Conservation (phyloP, 1,140 invertebrate species). For the Cydia pomonella region DNA sequence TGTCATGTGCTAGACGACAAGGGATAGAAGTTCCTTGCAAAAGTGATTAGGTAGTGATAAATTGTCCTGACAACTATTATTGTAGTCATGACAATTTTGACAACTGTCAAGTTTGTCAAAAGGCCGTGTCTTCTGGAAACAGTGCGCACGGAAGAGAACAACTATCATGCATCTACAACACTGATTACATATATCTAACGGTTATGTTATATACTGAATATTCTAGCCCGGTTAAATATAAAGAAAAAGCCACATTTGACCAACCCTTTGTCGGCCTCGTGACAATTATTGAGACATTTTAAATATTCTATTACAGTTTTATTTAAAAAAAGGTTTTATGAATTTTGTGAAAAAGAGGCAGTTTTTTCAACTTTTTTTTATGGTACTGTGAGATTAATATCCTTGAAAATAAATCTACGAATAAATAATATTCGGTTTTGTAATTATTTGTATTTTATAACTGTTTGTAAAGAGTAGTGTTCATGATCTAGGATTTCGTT, state of each 20-base stretch:
- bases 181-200: slow-evolving; percentile 50
- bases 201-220: slow-evolving; percentile 36
- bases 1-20: background rate
- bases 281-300: no score
- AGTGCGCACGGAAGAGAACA: slow-evolving; percentile 43
- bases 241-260: background rate
- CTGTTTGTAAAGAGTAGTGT: no score
- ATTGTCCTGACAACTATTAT: background rate
- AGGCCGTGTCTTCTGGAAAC: background rate
- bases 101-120: background rate
- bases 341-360: no score
- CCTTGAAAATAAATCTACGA: no score
- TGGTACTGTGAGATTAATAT: no score
- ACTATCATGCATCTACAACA: slow-evolving; percentile 61
- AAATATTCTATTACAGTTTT: no score
- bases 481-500: no score
- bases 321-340: no score
- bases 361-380: no score
- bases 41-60: background rate
- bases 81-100: background rate
- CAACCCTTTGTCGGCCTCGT: no score
- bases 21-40: background rate
- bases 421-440: no score
- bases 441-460: no score
- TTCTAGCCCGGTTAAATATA: background rate